Evolutionary conservation across 2,113 vertebrate species (phyloP).

Genomic region (Proterorhinus semilunaris): DNA sequence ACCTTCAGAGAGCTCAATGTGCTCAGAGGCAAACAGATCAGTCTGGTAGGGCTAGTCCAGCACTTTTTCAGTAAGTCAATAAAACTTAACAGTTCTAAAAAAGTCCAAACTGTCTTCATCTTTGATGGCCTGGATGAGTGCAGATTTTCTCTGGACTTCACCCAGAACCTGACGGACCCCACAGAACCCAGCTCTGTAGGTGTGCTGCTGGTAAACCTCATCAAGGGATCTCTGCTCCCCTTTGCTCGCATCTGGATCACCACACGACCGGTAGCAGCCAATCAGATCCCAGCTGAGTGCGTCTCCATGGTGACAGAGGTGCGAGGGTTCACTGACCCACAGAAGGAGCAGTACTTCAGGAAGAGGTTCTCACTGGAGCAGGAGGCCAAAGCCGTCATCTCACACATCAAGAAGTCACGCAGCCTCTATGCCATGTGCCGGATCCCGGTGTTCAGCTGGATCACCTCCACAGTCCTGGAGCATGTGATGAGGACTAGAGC

Average conservation of each 20-base stretch:
- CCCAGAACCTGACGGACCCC: background rate
- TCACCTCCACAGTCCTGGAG: conserved; percentile 15
- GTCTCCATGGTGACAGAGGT: background rate
- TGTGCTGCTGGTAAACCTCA: conserved; percentile 17
- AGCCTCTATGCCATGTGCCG: conserved; percentile 38
- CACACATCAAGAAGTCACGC: conserved; percentile 21
- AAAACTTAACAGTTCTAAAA: conserved; percentile 4
- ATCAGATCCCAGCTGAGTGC: background rate
- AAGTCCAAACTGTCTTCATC: conserved; percentile 1
- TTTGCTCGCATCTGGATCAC: conserved; percentile 17
- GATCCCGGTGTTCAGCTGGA: conserved; percentile 38
- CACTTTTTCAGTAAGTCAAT: conserved; percentile 20
- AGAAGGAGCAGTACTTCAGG: conserved; percentile 16
- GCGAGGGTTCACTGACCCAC: background rate
- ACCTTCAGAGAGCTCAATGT: conserved; percentile 18
- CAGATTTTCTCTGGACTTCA: conserved; percentile 9
- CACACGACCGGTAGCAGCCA: conserved; percentile 27
- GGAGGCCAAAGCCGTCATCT: conserved; percentile 2
- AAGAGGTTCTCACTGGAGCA: conserved; percentile 8
- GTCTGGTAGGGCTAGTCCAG: conserved; percentile 23
- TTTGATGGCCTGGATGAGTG: background rate
- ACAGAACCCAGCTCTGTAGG: conserved; percentile 7
- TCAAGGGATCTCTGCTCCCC: conserved; percentile 21
- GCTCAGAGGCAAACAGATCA: conserved; percentile 2
- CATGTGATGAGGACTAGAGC: background rate